A percentile compares a stretch with the other conserved stretches of the same genome.
phyloP scores from a whole-genome alignment of 2,797 vertebrate genomes.

The Coracias cyanogaster region DNA sequence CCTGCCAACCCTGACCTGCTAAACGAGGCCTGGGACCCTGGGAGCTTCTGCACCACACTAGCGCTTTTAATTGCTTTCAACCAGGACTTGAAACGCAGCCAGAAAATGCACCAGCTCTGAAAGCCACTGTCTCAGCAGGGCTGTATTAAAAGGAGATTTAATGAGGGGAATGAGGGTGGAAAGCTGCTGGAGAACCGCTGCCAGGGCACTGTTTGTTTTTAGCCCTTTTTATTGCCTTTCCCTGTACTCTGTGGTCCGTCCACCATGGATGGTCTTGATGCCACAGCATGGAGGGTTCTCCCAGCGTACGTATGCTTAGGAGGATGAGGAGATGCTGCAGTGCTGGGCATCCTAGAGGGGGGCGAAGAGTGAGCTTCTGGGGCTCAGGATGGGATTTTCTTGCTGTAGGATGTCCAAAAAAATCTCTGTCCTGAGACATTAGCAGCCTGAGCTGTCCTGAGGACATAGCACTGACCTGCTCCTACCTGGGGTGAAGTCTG shows the following conservation, averaged over 20 bases:
- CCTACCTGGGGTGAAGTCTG: not conserved
- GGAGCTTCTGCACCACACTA: not conserved
- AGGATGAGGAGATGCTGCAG: not conserved
- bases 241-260: no score
- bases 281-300: not conserved
- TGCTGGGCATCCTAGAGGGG: not conserved
- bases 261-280: no score
- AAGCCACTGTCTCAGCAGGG: not conserved
- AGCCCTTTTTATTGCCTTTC: not conserved
- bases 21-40: not conserved
- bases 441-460: not conserved
- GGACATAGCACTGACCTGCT: rapidly evolving
- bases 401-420: not conserved
- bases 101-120: not conserved
- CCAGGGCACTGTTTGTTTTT: rapidly evolving
- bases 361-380: rapidly evolving
- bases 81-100: not conserved
- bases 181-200: not conserved
- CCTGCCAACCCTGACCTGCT: not conserved
- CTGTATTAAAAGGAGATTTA: not conserved
- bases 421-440: not conserved
- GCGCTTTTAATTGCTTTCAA: not conserved
- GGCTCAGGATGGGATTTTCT: no score
- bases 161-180: not conserved
- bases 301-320: rapidly evolving